Conservation (phyloP, 1,140 invertebrate genomes). For the Hyles vespertilio region DNA sequence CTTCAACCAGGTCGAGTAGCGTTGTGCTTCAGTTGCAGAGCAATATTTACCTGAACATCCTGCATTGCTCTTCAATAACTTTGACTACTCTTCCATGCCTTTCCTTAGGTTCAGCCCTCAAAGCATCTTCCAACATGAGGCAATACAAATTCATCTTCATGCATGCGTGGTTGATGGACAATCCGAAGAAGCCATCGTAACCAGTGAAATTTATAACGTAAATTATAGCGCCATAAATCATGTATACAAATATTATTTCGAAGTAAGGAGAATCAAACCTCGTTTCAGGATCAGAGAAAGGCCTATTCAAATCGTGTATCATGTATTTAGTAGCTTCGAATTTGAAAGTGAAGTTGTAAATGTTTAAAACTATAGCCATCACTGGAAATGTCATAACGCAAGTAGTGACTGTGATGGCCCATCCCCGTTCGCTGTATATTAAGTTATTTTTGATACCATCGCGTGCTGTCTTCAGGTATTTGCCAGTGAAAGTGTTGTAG, state of each 20-base stretch:
- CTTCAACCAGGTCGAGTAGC: too few species aligned
- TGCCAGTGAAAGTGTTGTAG: conserved; percentile 21
- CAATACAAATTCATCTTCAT: conserved; percentile 43
- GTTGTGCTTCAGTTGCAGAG: too few species aligned
- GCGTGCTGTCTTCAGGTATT: conserved; percentile 18
- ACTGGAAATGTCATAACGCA: conserved; percentile 32
- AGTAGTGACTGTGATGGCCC: conserved; percentile 20
- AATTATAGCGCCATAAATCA: conserved; percentile 16
- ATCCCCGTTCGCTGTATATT: conserved; percentile 29
- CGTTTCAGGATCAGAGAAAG: conserved; percentile 25
- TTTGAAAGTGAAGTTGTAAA: conserved; percentile 29
- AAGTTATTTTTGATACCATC: conserved; percentile 21
- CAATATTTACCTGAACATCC: conserved; percentile 23
- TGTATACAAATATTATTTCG: conserved; percentile 34
- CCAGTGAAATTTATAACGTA: conserved; percentile 35
- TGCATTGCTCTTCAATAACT: conserved; percentile 34
- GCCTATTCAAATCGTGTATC: conserved; percentile 38
- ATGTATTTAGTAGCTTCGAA: conserved; percentile 31
- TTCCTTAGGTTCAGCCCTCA: conserved; percentile 10
- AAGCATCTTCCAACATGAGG: conserved; percentile 30
- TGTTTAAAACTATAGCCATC: conserved; percentile 25
- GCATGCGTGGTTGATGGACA: conserved; percentile 43
- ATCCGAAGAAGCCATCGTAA: conserved; percentile 40
- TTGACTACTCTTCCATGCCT: conserved; percentile 19
- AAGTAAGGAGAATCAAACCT: conserved; percentile 33